Evolutionary conservation across 2,888 invertebrate genomes (phyloP), one percentile per base, ranked within the genome.

Genomic region (Exocentrus adspersus): DNA sequence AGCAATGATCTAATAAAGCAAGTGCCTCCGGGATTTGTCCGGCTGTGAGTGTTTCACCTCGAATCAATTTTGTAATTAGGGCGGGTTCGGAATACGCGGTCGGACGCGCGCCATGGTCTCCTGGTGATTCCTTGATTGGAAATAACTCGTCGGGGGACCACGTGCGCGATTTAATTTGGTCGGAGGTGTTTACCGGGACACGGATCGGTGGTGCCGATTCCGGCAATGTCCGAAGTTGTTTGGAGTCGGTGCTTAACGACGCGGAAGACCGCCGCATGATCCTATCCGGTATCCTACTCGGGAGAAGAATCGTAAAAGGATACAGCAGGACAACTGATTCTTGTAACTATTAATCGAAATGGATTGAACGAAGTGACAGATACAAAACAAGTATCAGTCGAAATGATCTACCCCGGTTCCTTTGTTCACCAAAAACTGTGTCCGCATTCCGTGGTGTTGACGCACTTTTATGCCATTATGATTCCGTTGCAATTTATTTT

Each of bases 1-100:
- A 78, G 78, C 78, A 78, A 76, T 78, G 78, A 79, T 79, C 79
- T 80, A 80, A 78, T 79, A 78, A 78, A 79, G 75, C 77, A 72
- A 64, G 69, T 77, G 77, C 78, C 78, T 72, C 70, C 69, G 78
- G 79, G 78, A 78, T 72, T 78, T 75, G 75, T 73, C 75, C 77
- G 72, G 74, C 74, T 77, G 77, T 76, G 77, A 76, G 76, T 78
- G 79, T 77, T 79, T 78, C 77, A 78, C 79, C 78, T 78, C 79
- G 74, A 79, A 79, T 79, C 79, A 79, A 79, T 79, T 79, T 78
- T 77, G 77, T 79, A 79, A 79, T 79, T 79, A 79, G 78, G 75
- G 72, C 74, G 64, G 60, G 45, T 60, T 64, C 61, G 66, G 72
- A 69, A 75, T 76, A 60, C 37, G 73, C 75, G 77, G 77, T 73